phyloP scores from a whole-genome alignment of 2,113 vertebrate genomes.

The Neodontobutis hainanensis region DNA sequence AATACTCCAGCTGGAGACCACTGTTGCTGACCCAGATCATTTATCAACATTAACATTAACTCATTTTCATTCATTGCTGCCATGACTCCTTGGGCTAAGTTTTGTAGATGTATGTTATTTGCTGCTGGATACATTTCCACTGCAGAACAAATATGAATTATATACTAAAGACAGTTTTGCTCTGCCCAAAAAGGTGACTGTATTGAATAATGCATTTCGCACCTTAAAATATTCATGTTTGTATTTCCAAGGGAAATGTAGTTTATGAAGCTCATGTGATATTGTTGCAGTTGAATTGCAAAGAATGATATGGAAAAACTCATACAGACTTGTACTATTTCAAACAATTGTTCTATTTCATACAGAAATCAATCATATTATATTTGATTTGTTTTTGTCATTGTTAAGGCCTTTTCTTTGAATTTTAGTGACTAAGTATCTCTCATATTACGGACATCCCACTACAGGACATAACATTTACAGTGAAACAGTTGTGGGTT shows the following conservation, averaged over 20 bases:
- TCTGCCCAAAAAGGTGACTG: constrained; percentile 60
- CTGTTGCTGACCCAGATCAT: constrained; percentile 55
- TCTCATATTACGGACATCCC: constrained; percentile 52
- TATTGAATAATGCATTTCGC: constrained; percentile 79
- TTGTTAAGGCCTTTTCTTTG: constrained; percentile 54
- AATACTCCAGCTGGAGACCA: constrained; percentile 47
- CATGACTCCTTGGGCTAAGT: constrained; percentile 13
- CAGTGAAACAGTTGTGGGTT: constrained; percentile 47
- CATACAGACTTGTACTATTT: constrained; percentile 58
- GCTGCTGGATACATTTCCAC: constrained; percentile 68
- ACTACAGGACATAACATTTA: constrained; percentile 55
- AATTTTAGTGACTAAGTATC: constrained; percentile 49
- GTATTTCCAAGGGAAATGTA: constrained; percentile 86
- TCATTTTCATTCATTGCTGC: constrained; percentile 24
- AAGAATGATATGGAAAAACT: constrained; percentile 82
- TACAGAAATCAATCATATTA: constrained; percentile 4
- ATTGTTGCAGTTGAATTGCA: constrained; percentile 88
- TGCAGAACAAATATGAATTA: constrained; percentile 72
- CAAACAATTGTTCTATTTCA: constrained; percentile 17
- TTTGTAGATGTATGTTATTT: constrained; percentile 42
- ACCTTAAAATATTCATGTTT: constrained; percentile 81
- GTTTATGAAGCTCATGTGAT: constrained; percentile 83
- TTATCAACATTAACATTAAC: constrained; percentile 25
- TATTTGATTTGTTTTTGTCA: constrained; percentile 41
- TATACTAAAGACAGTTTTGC: constrained; percentile 52